Percentiles rank a stretch among this genome's conserved stretches.
phyloP scores from a whole-genome alignment of 1,140 invertebrate species.

The Luehdorfia chinensis region DNA sequence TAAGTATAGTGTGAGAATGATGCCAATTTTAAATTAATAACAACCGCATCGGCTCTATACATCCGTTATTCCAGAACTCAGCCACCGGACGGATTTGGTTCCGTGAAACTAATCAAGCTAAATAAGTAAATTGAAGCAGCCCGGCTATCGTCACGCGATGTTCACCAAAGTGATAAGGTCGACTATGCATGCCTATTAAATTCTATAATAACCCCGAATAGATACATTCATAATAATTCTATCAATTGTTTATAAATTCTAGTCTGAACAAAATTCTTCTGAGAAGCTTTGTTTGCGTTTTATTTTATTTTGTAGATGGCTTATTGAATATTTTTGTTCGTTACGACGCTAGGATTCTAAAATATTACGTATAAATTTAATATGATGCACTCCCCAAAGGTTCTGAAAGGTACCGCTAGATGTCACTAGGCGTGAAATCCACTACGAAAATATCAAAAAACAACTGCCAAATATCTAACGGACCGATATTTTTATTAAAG shows the following conservation, averaged over 20 bases:
- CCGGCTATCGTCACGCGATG: slow-evolving; percentile 50
- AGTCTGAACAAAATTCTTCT: background rate
- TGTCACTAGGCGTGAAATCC: no score
- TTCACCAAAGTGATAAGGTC: slow-evolving; percentile 7
- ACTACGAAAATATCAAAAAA: no score
- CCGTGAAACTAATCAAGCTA: slow-evolving; percentile 69
- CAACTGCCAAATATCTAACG: no score
- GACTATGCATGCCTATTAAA: slow-evolving; percentile 1
- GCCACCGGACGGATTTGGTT: slow-evolving; percentile 71
- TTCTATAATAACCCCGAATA: background rate
- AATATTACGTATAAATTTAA: no score
- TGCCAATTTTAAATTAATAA: no score
- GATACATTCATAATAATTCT: slow-evolving; percentile 1
- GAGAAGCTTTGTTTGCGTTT: background rate
- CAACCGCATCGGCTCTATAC: slow-evolving; percentile 20
- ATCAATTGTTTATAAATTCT: background rate
- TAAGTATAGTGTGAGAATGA: no score
- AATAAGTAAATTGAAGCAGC: slow-evolving; percentile 66
- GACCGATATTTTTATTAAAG: no score
- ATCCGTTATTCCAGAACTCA: slow-evolving; percentile 22
- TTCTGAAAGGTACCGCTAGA: no score
- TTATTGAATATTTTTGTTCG: no score
- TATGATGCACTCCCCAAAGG: no score
- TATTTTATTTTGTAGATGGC: background rate
- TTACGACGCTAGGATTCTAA: no score